A percentile compares a stretch with the other conserved stretches of the same genome.
These are phyloP conservation scores for Pollenia labialis DNA, from an alignment of 2,888 invertebrate species.

Conservation along the genomic window DNA sequence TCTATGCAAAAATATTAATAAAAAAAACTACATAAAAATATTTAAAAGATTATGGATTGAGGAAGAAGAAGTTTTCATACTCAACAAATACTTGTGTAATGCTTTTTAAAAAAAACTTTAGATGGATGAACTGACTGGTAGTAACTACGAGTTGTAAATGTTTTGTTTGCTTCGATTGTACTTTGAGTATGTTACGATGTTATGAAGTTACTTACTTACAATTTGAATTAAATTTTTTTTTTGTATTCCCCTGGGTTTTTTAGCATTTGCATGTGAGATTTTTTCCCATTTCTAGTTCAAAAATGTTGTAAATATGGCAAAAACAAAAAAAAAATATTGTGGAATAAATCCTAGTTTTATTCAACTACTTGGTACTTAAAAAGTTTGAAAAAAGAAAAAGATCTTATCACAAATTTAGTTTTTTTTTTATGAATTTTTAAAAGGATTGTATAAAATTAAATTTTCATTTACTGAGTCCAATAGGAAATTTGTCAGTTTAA, in stretches of 20 bases:
- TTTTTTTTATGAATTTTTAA: constrained; percentile 4
- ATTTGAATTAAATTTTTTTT: constrained; percentile 16
- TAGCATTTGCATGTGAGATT: constrained; percentile 51
- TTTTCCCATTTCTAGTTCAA: constrained; percentile 64
- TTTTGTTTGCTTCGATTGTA: constrained; percentile 14
- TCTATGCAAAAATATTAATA: constrained; percentile 62
- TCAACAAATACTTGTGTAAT: constrained; percentile 11
- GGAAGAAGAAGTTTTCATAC: constrained; percentile 59
- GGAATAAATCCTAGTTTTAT: constrained; percentile 45
- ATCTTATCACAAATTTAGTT: constrained; percentile 63
- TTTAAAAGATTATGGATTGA: constrained; percentile 68
- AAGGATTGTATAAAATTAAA: constrained; percentile 39
- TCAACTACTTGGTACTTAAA: constrained; percentile 52
- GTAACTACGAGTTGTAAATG: constrained; percentile 34
- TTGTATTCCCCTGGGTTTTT: neutral
- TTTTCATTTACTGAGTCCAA: constrained; percentile 16
- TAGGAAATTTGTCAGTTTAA: constrained; percentile 24
- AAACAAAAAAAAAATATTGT: constrained; percentile 30
- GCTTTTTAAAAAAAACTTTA: constrained; percentile 21
- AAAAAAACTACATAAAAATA: constrained; percentile 40
- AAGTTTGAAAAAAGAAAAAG: constrained; percentile 14
- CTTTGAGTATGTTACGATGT: constrained; percentile 30
- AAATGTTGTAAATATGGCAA: constrained; percentile 47
- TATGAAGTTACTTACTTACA: constrained; percentile 40
- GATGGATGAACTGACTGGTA: constrained; percentile 31